Conservation (phyloP, 2,888 invertebrate genomes). For the Apomyelois bistriatella region DNA sequence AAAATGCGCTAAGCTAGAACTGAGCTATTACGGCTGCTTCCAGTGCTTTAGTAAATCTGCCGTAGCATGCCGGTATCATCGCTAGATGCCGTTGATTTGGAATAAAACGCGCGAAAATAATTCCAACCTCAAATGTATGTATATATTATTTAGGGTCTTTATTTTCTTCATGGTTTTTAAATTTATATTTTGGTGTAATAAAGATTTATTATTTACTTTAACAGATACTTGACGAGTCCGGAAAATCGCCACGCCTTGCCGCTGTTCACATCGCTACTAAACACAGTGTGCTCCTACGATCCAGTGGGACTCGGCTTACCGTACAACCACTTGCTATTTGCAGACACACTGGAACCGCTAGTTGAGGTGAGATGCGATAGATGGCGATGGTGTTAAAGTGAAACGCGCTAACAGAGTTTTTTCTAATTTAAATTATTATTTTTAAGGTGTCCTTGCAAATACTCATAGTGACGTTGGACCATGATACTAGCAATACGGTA, state of each 20-base stretch:
- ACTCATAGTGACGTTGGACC: conserved; percentile 97
- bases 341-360: conserved; percentile 94
- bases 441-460: conserved; percentile 89
- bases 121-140: no score
- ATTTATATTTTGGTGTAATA: no score
- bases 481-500: conserved; percentile 86
- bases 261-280: conserved; percentile 97
- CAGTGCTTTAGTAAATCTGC: conserved; percentile 98
- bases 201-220: not conserved
- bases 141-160: no score
- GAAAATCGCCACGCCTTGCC: conserved; percentile 96
- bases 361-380: conserved; percentile 82
- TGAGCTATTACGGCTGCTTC: conserved; percentile 94
- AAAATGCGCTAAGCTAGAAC: no score
- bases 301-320: conserved; percentile 98
- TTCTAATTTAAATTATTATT: not conserved
- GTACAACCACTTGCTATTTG: conserved; percentile 98
- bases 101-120: no score
- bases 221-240: conserved; percentile 85
- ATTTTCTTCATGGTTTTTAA: no score
- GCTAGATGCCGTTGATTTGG: no score
- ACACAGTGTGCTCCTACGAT: conserved; percentile 98
- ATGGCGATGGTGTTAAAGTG: not conserved
- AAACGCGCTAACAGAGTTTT: not conserved
- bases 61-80: no score